These are phyloP conservation scores for Bedellia somnulentella DNA, from an alignment of 2,888 invertebrate species.

Conservation along the genomic window DNA sequence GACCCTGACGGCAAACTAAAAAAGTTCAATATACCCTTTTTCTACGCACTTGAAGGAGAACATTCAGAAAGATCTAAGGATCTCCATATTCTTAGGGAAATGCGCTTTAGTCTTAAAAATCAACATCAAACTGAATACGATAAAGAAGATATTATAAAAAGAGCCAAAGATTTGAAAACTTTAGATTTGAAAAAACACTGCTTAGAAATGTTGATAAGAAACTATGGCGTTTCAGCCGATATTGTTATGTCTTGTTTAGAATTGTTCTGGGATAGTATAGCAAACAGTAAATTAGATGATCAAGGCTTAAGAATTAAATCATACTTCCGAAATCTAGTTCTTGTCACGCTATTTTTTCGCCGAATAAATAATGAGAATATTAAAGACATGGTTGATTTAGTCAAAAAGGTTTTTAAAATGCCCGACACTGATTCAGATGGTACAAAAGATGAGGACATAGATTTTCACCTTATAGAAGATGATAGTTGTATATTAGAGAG, in stretches of 20 bases:
- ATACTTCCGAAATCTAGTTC: constrained; percentile 31
- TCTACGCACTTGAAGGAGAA: constrained; percentile 84
- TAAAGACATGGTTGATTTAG: constrained; percentile 28
- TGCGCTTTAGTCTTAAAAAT: constrained; percentile 65
- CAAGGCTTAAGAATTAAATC: constrained; percentile 25
- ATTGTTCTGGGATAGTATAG: constrained; percentile 44
- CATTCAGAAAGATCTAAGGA: constrained; percentile 87
- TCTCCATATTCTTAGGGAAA: constrained; percentile 79
- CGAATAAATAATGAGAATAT: constrained; percentile 28
- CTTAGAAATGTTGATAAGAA: constrained; percentile 68
- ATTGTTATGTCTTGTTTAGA: constrained; percentile 53
- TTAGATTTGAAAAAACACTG: constrained; percentile 71
- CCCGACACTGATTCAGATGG: constrained; percentile 15
- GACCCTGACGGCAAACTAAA: constrained; percentile 83
- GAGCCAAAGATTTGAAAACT: constrained; percentile 68
- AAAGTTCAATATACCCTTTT: constrained; percentile 86
- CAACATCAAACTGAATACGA: constrained; percentile 34
- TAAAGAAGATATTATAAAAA: constrained; percentile 53
- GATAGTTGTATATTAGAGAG: constrained; percentile 67
- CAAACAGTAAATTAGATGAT: constrained; percentile 15
- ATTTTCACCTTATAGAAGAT: constrained; percentile 47
- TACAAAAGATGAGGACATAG: constrained; percentile 5
- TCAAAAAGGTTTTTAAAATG: constrained; percentile 23
- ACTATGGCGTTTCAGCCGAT: constrained; percentile 65
- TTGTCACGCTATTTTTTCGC: constrained; percentile 34